Conservation (phyloP, 2,797 vertebrate species). For the Acipenser oxyrinchus region DNA sequence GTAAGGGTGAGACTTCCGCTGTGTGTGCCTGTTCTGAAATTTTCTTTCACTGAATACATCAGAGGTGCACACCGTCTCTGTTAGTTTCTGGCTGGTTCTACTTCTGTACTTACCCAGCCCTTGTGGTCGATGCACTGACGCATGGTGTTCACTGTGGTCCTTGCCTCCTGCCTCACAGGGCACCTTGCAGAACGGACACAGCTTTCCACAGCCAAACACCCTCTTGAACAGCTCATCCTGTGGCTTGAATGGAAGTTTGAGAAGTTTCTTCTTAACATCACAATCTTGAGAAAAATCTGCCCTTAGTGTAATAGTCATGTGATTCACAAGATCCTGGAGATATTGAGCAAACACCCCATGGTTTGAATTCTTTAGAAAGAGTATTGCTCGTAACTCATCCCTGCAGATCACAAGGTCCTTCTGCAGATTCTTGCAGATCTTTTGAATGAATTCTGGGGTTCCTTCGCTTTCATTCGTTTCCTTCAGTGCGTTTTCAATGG, state of each 20-base stretch:
- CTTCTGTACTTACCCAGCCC: conserved; percentile 18
- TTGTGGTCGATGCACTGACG: conserved; percentile 37
- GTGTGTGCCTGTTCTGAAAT: background rate
- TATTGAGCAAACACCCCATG: conserved; percentile 22
- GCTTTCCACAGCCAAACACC: conserved; percentile 37
- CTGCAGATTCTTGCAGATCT: conserved; percentile 25
- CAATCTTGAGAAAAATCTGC: conserved; percentile 8
- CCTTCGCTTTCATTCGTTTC: background rate
- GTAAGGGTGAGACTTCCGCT: accelerated
- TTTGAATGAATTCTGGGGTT: conserved; percentile 24
- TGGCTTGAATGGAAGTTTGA: conserved; percentile 30
- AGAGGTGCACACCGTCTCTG: conserved; percentile 31
- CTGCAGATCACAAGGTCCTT: conserved; percentile 32
- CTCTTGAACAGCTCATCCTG: conserved; percentile 34
- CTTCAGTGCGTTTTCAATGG: conserved; percentile 6
- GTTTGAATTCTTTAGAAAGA: conserved; percentile 31
- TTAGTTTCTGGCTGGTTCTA: background rate
- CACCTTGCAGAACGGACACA: conserved; percentile 46
- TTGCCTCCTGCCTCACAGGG: conserved; percentile 44
- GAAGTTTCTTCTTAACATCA: conserved; percentile 17
- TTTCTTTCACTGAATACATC: accelerated
- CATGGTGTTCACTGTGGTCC: conserved; percentile 26
- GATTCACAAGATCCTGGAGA: conserved; percentile 17
- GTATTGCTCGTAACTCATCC: conserved; percentile 17
- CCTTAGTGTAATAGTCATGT: conserved; percentile 18